Conservation (phyloP, 2,113 vertebrate genomes). For the Megalops atlanticus region DNA sequence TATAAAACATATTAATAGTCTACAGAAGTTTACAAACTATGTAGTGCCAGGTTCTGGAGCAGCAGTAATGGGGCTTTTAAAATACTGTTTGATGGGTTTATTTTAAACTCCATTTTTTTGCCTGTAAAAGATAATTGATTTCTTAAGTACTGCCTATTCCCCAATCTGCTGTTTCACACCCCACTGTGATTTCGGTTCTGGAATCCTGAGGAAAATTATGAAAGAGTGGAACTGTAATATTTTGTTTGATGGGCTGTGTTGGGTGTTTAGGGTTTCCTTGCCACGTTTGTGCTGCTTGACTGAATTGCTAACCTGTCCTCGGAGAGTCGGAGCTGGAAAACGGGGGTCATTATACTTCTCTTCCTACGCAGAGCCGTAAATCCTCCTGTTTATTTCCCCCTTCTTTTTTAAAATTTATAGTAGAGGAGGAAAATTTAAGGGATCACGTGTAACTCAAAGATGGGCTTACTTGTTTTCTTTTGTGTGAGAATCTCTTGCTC, state of each 20-base stretch:
- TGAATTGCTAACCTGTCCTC: slow-evolving; percentile 26
- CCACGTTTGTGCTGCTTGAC: slow-evolving; percentile 25
- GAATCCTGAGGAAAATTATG: not conserved
- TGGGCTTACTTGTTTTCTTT: slow-evolving; percentile 99
- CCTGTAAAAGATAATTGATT: too few species aligned
- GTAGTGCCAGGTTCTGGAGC: not conserved
- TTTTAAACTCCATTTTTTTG: too few species aligned
- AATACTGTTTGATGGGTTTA: too few species aligned
- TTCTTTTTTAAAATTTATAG: slow-evolving; percentile 84
- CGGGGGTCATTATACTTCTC: slow-evolving; percentile 31
- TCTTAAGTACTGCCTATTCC: too few species aligned
- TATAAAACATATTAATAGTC: not conserved
- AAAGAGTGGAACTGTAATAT: not conserved
- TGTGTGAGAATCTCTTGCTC: slow-evolving; percentile 96
- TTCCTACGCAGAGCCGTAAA: slow-evolving; percentile 69
- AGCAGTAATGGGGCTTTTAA: too few species aligned
- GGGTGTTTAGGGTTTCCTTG: slow-evolving; percentile 23
- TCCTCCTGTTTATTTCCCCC: slow-evolving; percentile 85
- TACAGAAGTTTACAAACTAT: not conserved
- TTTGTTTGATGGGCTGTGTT: not conserved
- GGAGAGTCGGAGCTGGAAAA: slow-evolving; percentile 22
- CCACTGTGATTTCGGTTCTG: not conserved
- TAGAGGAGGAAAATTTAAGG: slow-evolving; percentile 87
- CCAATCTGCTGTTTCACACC: too few species aligned
- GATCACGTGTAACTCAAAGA: slow-evolving; percentile 96